Percentiles rank a stretch among this genome's conserved stretches.
Evolutionary conservation across 2,113 vertebrate species (phyloP).

Genomic region (Syngnathus typhle): DNA sequence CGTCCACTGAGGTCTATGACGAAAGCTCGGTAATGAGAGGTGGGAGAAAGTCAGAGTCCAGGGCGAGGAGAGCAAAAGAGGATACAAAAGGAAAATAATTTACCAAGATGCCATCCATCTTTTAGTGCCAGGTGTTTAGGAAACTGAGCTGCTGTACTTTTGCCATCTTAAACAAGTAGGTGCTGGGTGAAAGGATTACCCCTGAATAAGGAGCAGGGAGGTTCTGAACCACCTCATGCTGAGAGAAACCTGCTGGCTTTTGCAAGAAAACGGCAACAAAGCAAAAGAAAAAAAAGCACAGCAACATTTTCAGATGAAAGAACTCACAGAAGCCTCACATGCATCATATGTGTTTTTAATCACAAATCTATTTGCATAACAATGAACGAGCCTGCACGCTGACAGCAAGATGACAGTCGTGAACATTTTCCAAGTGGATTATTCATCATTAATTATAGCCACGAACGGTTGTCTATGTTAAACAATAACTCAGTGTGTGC

Average conservation of each 20-base stretch:
- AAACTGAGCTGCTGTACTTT: slow-evolving; percentile 59
- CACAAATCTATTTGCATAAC: slow-evolving; percentile 35
- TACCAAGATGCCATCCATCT: slow-evolving; percentile 47
- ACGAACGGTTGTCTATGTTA: slow-evolving; percentile 22
- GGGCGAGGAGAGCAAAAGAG: slow-evolving; percentile 30
- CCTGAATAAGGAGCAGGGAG: slow-evolving; percentile 46
- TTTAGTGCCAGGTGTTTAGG: slow-evolving; percentile 55
- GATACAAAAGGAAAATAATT: slow-evolving; percentile 30
- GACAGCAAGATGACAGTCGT: slow-evolving; percentile 34
- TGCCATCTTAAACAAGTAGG: slow-evolving; percentile 65
- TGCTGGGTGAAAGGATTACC: slow-evolving; percentile 54
- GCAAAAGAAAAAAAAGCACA: slow-evolving; percentile 29
- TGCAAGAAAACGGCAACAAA: slow-evolving; percentile 31
- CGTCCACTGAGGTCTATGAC: slow-evolving; percentile 54
- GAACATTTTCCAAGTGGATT: slow-evolving; percentile 39
- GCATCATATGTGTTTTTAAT: slow-evolving; percentile 23
- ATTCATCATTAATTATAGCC: slow-evolving; percentile 39
- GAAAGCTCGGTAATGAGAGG: slow-evolving; percentile 39
- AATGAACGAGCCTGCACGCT: slow-evolving; percentile 34
- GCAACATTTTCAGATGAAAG: slow-evolving; percentile 6
- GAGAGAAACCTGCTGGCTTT: slow-evolving; percentile 53
- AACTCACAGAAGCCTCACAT: slow-evolving; percentile 6
- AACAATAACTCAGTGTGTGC: slow-evolving; percentile 31
- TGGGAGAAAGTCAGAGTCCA: slow-evolving; percentile 37
- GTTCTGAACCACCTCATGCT: slow-evolving; percentile 62